Evolutionary conservation across 2,888 invertebrate species (phyloP).

Genomic region (Monochamus alternatus): DNA sequence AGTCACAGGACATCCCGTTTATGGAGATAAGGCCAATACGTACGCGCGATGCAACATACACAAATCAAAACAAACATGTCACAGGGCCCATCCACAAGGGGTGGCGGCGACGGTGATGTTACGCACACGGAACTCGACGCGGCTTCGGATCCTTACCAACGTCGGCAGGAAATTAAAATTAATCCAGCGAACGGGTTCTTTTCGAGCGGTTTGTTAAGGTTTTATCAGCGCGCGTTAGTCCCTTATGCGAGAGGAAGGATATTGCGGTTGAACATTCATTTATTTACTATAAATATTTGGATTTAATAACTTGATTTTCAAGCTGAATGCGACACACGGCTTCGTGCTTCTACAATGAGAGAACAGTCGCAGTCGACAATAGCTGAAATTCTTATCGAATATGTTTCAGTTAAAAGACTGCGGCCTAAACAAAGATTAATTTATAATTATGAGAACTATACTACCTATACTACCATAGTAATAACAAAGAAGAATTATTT

Average conservation of each 20-base stretch:
- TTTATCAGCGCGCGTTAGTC: conserved; percentile 30
- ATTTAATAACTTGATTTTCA: conserved; percentile 32
- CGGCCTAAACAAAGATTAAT: no score
- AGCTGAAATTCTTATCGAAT: no score
- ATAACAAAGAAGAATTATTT: no score
- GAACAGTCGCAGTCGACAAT: not conserved
- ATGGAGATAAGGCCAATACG: conserved; percentile 31
- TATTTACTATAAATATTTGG: conserved; percentile 31
- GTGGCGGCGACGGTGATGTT: conserved; percentile 17
- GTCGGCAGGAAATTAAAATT: conserved; percentile 42
- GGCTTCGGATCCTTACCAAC: conserved; percentile 25
- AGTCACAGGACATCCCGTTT: conserved; percentile 63
- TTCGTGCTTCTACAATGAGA: not conserved
- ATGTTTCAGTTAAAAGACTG: no score
- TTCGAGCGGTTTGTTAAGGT: conserved; percentile 23
- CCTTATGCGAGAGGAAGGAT: conserved; percentile 44
- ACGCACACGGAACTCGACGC: conserved; percentile 27
- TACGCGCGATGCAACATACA: conserved; percentile 29
- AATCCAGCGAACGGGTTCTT: conserved; percentile 38
- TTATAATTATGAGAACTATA: no score
- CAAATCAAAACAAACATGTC: conserved; percentile 45
- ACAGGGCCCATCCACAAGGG: conserved; percentile 21
- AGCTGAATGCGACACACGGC: not conserved
- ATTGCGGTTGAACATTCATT: conserved; percentile 45
- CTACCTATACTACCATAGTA: no score